Conservation (phyloP, 1,140 invertebrate genomes). For the Bombyx mandarina region DNA sequence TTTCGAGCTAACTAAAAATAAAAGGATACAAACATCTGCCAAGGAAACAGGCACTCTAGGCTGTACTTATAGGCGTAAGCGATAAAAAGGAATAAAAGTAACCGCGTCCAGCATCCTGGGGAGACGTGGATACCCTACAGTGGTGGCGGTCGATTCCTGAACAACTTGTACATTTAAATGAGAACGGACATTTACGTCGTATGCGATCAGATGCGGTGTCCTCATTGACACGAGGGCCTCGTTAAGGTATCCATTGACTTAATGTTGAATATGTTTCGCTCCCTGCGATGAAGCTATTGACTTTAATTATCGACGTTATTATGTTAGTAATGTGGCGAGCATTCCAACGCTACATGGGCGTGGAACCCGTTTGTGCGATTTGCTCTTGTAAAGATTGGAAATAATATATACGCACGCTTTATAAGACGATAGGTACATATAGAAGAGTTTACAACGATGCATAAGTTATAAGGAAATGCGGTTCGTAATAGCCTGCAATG, state of each 20-base stretch:
- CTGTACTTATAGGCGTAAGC: conserved; percentile 27
- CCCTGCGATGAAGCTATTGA: conserved; percentile 25
- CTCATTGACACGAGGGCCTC: conserved; percentile 41
- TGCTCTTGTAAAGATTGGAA: too few species aligned
- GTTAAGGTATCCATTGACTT: conserved; percentile 37
- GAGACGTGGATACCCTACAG: conserved; percentile 41
- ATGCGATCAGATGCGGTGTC: conserved; percentile 17
- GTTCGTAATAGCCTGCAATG: too few species aligned
- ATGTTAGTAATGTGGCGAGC: conserved; percentile 18
- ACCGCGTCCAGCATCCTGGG: conserved; percentile 46
- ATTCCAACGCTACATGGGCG: conserved; percentile 9
- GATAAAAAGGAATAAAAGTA: conserved; percentile 49
- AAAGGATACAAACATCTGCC: conserved; percentile 52
- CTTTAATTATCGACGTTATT: conserved; percentile 4
- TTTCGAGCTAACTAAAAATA: conserved; percentile 61
- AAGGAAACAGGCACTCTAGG: conserved; percentile 50
- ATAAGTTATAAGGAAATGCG: too few species aligned
- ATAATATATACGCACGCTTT: too few species aligned
- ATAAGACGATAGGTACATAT: too few species aligned
- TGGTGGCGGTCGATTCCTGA: conserved; percentile 22
- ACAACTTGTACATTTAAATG: conserved; percentile 32
- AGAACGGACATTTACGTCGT: conserved; percentile 34
- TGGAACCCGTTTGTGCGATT: background rate
- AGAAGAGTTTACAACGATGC: too few species aligned
- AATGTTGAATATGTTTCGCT: conserved; percentile 18